Conservation (phyloP, 92 coral and sea anemone genomes). For the Epizoanthus illoricatus region DNA sequence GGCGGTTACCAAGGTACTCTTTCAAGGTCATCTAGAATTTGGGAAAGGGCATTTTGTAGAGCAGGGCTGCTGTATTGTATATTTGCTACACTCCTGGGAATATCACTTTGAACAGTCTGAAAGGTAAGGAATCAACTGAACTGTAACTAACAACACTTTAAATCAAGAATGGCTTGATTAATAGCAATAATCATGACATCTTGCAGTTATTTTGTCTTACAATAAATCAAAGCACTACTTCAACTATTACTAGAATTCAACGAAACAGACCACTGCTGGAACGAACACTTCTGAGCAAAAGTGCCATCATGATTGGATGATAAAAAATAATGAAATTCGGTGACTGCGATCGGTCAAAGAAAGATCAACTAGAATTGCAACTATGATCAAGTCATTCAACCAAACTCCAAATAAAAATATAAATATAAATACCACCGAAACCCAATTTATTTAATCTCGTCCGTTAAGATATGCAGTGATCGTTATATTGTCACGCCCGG, state of each 20-base stretch:
- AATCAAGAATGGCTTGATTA: no score
- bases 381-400: conserved; percentile 27
- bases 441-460: neutral
- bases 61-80: neutral
- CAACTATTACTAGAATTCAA: no score
- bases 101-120: neutral
- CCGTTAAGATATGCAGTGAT: neutral
- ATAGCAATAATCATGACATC: no score
- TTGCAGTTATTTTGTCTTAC: no score
- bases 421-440: neutral
- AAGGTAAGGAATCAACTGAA: conserved; percentile 13
- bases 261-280: no score
- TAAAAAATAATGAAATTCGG: no score
- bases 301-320: neutral
- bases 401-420: neutral
- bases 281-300: neutral
- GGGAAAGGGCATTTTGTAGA: neutral
- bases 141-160: neutral
- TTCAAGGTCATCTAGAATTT: neutral
- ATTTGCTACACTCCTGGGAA: neutral
- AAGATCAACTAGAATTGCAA: neutral
- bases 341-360: neutral
- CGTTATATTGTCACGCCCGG: no score
- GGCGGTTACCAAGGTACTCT: conserved; percentile 9
- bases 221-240: no score